Evolutionary conservation across 2,888 invertebrate species (phyloP), one percentile per base, ranked within the genome.

Genomic region (Trichopria drosophilae): DNA sequence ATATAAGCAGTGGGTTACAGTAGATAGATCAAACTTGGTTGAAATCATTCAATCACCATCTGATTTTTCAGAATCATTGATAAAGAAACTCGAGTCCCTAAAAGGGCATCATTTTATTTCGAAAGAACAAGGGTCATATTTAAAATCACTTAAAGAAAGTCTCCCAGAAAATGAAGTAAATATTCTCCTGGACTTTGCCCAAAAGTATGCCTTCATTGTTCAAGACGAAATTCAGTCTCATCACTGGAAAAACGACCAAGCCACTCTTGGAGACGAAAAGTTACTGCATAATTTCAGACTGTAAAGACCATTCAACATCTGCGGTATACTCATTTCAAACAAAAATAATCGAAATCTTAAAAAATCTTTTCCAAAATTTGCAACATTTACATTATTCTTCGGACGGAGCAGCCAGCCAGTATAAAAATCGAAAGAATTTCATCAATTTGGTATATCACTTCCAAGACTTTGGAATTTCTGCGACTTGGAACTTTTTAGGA

Each of bases 281-380:
- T 32, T 32, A n/a, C 10, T 32, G 32, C 10, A 32, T 15, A 7
- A 10, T 32, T 10, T n/a, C 32, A n/a, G 32, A 10, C 10, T 32
- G 15, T n/a, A n/a, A n/a, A n/a, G n/a, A n/a, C n/a, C n/a, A n/a
- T n/a, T n/a, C n/a, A n/a, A n/a, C n/a, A n/a, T 32, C 32, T 4
- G 32, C 32, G 6, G 32, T 32, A n/a, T 32, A 32, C 32, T 16
- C 32, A 4, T 32, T 32, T 10, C 32, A 32, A 32, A n/a, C 32
- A 10, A 32, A 32, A 12, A 4, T 32, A 12, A 32, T 32, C 9
- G 32, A 32, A 4, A 32, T 7, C 15, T 12, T 32, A 12, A 32
- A 32, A 12, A 2, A 9, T 15, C 32, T 32, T 12, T 32, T 12
- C 18, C 13, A 15, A 32, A 32, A 32, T 32, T 32, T 32, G 10